Base-by-base conservation (phyloP, 2,797 vertebrate species). In the Hoplostethus mediterraneus region DNA sequence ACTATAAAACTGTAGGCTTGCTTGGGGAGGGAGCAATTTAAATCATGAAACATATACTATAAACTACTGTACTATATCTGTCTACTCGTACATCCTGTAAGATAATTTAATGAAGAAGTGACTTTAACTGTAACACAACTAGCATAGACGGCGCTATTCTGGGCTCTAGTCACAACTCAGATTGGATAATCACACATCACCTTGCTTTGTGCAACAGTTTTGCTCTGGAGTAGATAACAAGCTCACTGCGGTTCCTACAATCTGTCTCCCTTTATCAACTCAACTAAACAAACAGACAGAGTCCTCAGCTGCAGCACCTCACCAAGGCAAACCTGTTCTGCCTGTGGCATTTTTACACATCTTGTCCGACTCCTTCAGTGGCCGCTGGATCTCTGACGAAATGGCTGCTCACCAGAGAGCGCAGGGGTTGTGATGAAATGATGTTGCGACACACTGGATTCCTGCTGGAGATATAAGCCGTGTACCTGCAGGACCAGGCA, bases 381-480 rank as follows among this genome's bases (percentile, higher is more conserved):
- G 64, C 76, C 58, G 73, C 28, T 73, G 68, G n/a, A 5, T 42
- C 63, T 72, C 21, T 73, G 83, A 83, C 25, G 40, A 70, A 87
- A 77, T 56, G 71, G 52, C 77, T 45, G 67, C 73, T 87, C 63
- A 75, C 70, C 81, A 84, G 79, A 84, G 55, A 53, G 12, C 3
- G 57, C 21, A 63, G 31, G 28, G 42, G 56, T 45, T 78, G 63
- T 79, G 77, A 62, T 78, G 81, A 63, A 73, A 59, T 11, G n/a
- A 73, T 79, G 65, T 86, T 90, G 71, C 73, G 36, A 87, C 85
- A 84, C 75, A 85, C 83, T 84, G 84, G 67, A 85, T 89, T 82
- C 81, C 83, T 83, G 68, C 60, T 14, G 47, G 38, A 57, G 63
- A 61, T 63, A 51, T 8, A 63, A 31, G 44, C 53, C 40, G 38